Percentiles rank a stretch among this genome's conserved stretches.
Evolutionary conservation across 2,888 invertebrate species (phyloP).

Genomic region (Drosophila multiciliata): DNA sequence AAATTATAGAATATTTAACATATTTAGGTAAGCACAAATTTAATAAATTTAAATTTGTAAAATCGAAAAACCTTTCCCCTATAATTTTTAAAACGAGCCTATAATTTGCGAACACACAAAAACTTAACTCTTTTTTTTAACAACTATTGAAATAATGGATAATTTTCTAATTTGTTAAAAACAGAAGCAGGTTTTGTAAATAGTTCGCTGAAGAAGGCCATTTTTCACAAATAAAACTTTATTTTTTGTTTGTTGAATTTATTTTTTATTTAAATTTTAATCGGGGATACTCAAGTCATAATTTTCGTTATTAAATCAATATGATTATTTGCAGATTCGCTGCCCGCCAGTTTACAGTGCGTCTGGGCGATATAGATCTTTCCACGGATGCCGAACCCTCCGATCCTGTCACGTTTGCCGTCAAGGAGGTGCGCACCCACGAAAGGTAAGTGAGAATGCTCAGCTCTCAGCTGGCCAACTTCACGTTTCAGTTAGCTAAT

Average conservation of each 20-base stretch:
- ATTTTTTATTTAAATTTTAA: neutral
- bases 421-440: conserved; percentile 92
- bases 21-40: conserved; percentile 7
- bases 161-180: neutral
- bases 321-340: conserved; percentile 88
- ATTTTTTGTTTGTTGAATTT: neutral
- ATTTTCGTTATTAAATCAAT: neutral
- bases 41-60: too few species aligned
- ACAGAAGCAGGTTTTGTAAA: too few species aligned
- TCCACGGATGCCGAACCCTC: conserved; percentile 94
- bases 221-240: too few species aligned
- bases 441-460: conserved; percentile 84
- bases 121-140: neutral
- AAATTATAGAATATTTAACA: conserved; percentile 1
- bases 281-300: neutral
- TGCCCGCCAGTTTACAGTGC: conserved; percentile 94
- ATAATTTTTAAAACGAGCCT: too few species aligned
- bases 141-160: neutral
- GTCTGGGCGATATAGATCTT: conserved; percentile 95
- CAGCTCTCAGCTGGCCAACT: neutral
- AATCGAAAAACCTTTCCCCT: too few species aligned
- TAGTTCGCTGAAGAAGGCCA: too few species aligned
- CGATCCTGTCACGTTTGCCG: conserved; percentile 91
- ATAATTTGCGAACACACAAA: neutral
- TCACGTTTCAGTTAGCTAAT: neutral